Conservation (phyloP, 2,113 vertebrate genomes). For the Catagonus wagneri region DNA sequence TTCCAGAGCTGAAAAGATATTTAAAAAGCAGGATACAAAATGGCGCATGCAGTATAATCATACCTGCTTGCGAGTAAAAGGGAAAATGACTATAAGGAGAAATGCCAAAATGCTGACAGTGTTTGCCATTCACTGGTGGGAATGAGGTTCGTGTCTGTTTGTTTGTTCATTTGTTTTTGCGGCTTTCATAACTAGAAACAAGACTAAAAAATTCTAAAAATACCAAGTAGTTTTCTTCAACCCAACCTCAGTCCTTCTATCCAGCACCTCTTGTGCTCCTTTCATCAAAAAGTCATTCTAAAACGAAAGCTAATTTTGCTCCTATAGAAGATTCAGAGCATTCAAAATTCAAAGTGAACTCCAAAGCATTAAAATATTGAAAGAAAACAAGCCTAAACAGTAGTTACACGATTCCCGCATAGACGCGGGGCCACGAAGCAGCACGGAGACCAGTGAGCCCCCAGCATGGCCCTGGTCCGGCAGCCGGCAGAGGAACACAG, state of each 20-base stretch:
- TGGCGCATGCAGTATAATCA: too few species aligned
- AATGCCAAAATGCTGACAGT: not conserved
- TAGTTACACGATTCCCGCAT: not conserved
- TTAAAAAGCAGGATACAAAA: not conserved
- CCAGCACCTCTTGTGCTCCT: not conserved
- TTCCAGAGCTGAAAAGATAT: not conserved
- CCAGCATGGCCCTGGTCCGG: not conserved
- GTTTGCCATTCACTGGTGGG: not conserved
- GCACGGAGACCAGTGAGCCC: rapidly evolving
- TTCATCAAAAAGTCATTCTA: not conserved
- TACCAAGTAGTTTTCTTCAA: not conserved
- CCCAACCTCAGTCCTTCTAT: not conserved
- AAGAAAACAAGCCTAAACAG: not conserved
- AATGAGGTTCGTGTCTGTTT: not conserved
- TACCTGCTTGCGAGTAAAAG: not conserved
- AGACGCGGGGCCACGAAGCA: not conserved
- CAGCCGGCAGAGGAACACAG: not conserved
- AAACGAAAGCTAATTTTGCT: not conserved
- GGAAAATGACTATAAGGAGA: not conserved
- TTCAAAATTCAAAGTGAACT: too few species aligned
- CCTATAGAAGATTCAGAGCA: not conserved
- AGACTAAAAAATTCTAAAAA: not conserved
- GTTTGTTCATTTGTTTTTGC: not conserved
- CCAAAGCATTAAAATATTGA: not conserved
- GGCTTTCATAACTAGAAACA: constrained; percentile 10